A percentile compares a stretch with the other conserved stretches of the same genome.
Conservation (phyloP, 2,797 vertebrate species). For the Spinus olivaceus region DNA sequence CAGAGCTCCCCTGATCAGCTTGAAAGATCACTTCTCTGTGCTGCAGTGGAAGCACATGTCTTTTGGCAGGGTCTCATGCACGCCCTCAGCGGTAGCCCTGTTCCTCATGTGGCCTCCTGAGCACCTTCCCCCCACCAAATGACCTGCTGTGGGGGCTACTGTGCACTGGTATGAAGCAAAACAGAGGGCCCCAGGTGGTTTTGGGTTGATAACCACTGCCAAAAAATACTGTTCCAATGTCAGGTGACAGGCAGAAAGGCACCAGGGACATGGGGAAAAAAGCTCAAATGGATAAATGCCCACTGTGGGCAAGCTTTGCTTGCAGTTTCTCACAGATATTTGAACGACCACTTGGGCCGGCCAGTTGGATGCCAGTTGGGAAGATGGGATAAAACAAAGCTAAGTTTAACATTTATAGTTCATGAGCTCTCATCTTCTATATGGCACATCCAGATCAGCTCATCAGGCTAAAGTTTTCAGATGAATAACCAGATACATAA, state of each 20-base stretch:
- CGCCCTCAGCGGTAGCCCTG: not conserved
- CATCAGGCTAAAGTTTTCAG: conserved; percentile 30
- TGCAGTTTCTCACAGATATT: not conserved
- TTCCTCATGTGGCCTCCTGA: not conserved
- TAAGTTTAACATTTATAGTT: not conserved
- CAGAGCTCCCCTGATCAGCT: not conserved
- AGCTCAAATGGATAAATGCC: not conserved
- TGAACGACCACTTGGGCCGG: not conserved
- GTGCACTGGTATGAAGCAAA: not conserved
- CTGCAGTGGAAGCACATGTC: not conserved
- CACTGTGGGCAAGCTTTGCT: not conserved
- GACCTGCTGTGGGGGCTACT: not conserved
- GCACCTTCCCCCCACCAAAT: not conserved
- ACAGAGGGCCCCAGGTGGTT: not conserved
- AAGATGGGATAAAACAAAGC: not conserved
- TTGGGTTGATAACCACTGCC: not conserved
- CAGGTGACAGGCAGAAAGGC: not conserved
- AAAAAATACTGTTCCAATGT: not conserved
- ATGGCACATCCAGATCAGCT: not conserved
- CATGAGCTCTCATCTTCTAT: not conserved
- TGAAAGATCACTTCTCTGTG: not conserved
- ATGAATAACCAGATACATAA: conserved; percentile 20
- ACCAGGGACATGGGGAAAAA: not conserved
- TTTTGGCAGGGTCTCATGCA: not conserved
- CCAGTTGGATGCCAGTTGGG: not conserved